Conservation (phyloP, 2,797 vertebrate genomes). For the Falco naumanni region DNA sequence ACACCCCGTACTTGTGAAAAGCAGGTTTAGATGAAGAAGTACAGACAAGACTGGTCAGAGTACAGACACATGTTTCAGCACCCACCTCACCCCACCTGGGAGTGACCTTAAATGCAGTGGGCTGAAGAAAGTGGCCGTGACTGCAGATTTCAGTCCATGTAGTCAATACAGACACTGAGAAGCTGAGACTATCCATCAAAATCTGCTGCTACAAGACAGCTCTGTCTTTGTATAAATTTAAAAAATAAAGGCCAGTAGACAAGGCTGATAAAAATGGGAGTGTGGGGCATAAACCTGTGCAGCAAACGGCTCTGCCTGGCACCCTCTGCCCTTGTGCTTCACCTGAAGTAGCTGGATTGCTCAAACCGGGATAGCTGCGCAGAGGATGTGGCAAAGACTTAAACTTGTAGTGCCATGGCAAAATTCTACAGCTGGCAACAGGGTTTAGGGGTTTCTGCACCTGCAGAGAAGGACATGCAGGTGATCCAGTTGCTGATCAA, state of each 20-base stretch:
- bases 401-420: fast-evolving
- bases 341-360: neutral
- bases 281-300: neutral
- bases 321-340: neutral
- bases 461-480: neutral
- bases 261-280: neutral
- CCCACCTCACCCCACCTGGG: neutral
- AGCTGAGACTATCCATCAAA: neutral
- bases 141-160: neutral
- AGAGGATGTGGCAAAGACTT: neutral
- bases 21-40: neutral
- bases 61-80: fast-evolving
- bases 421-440: neutral
- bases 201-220: neutral
- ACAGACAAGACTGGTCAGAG: neutral
- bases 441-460: neutral
- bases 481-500: neutral
- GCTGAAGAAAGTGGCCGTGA: neutral
- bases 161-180: neutral
- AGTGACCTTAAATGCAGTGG: neutral
- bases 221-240: neutral
- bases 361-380: neutral
- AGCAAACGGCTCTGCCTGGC: neutral
- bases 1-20: neutral
- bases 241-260: neutral